Evolutionary conservation across 2,888 invertebrate species (phyloP).

Genomic region (Conomelus anceps): DNA sequence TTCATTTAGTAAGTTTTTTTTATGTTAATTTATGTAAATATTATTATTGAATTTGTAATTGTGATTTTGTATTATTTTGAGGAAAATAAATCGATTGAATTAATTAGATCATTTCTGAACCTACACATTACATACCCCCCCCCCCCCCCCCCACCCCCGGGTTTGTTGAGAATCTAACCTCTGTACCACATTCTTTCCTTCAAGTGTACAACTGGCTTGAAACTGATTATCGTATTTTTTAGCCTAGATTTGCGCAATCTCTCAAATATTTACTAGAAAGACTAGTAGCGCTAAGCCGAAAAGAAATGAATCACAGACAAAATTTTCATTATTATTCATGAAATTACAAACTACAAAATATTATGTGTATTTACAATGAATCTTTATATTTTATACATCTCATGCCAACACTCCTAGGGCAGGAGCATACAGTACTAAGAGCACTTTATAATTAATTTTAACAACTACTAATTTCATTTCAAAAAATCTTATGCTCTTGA

Average conservation of each 20-base stretch:
- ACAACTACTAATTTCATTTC: background rate
- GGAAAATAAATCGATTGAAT: too few species aligned
- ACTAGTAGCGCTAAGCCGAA: background rate
- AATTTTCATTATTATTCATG: background rate
- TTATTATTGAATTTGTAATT: too few species aligned
- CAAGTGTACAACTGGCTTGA: too few species aligned
- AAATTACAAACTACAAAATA: background rate
- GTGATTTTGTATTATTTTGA: too few species aligned
- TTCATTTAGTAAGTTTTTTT: too few species aligned
- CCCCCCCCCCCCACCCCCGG: too few species aligned
- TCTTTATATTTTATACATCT: background rate
- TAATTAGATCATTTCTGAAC: too few species aligned
- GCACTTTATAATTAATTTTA: background rate
- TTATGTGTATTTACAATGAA: background rate
- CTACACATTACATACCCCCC: too few species aligned
- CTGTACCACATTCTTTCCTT: too few species aligned
- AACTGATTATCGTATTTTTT: too few species aligned
- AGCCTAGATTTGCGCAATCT: background rate
- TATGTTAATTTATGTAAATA: too few species aligned
- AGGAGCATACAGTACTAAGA: background rate
- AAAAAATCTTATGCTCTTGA: background rate
- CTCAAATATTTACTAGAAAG: background rate
- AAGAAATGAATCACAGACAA: background rate
- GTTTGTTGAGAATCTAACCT: too few species aligned
- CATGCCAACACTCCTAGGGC: background rate